phyloP scores from a whole-genome alignment of 2,888 invertebrate species.

The Drosophila greeni region DNA sequence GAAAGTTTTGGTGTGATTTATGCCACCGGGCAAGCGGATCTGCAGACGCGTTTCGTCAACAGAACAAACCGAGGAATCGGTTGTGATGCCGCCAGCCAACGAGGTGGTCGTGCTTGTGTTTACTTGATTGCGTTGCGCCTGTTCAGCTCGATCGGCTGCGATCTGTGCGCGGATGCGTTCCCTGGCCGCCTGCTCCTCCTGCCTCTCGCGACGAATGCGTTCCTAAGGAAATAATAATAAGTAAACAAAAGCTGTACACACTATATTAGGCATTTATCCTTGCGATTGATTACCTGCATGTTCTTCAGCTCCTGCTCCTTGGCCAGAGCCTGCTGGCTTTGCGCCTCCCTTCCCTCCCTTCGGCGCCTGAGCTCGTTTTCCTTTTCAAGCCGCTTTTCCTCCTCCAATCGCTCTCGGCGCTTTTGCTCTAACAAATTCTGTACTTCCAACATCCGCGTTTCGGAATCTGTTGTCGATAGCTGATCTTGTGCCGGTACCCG shows the following conservation, averaged over 20 bases:
- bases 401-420: slow-evolving; percentile 90
- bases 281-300: slow-evolving; percentile 52
- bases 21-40: slow-evolving; percentile 88
- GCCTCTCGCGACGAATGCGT: slow-evolving; percentile 88
- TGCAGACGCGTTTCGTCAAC: slow-evolving; percentile 83
- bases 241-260: no score
- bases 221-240: slow-evolving; percentile 79
- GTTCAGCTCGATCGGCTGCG: slow-evolving; percentile 88
- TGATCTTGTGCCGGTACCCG: not conserved
- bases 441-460: slow-evolving; percentile 46
- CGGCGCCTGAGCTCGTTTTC: slow-evolving; percentile 86
- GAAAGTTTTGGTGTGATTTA: slow-evolving; percentile 86
- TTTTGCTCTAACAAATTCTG: slow-evolving; percentile 80
- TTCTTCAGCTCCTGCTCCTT: slow-evolving; percentile 75
- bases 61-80: slow-evolving; percentile 57
- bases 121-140: slow-evolving; percentile 84
- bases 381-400: slow-evolving; percentile 87
- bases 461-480: slow-evolving; percentile 10
- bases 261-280: not conserved
- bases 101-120: slow-evolving; percentile 70
- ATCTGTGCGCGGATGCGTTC: slow-evolving; percentile 93
- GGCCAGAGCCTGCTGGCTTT: slow-evolving; percentile 78
- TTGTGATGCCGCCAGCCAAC: slow-evolving; percentile 46
- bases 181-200: slow-evolving; percentile 91
- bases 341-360: slow-evolving; percentile 85